A percentile compares a stretch with the other conserved stretches of the same genome.
Evolutionary conservation across 2,888 invertebrate species (phyloP).

Genomic region (Emesis furor): DNA sequence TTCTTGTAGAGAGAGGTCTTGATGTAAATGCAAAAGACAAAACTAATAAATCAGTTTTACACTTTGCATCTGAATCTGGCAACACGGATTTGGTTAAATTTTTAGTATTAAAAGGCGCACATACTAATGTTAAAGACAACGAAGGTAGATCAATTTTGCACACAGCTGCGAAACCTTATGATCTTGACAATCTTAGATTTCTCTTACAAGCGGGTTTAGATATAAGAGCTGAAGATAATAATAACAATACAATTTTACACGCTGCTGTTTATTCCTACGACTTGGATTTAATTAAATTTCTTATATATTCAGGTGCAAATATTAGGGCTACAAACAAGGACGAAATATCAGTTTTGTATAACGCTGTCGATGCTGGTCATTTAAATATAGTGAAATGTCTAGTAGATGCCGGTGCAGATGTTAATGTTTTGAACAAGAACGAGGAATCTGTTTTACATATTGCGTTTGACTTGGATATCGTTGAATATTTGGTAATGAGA

Average conservation of each 20-base stretch:
- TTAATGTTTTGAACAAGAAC: too few relatives aligned
- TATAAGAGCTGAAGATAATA: too few relatives aligned
- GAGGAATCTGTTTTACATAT: slow-evolving; percentile 32
- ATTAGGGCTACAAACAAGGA: slow-evolving; percentile 46
- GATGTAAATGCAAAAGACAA: background rate
- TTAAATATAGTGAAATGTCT: too few relatives aligned
- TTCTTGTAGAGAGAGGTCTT: background rate
- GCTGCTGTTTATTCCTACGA: background rate
- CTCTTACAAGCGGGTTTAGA: too few relatives aligned
- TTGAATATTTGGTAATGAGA: background rate
- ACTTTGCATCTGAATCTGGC: background rate
- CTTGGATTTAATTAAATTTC: background rate
- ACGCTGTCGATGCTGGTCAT: slow-evolving; percentile 32
- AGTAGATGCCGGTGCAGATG: too few relatives aligned
- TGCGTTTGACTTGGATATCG: background rate
- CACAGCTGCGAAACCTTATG: too few relatives aligned
- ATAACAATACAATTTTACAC: too few relatives aligned
- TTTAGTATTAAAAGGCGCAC: background rate
- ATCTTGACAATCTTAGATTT: too few relatives aligned
- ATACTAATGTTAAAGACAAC: background rate
- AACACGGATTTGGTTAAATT: background rate
- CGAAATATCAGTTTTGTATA: slow-evolving; percentile 71
- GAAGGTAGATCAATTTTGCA: background rate
- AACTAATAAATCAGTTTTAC: slow-evolving; percentile 38
- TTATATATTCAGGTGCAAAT: background rate